These are phyloP conservation scores for Sylvicapra grimmia DNA, from an alignment of 2,113 vertebrate species.

Conservation along the genomic window DNA sequence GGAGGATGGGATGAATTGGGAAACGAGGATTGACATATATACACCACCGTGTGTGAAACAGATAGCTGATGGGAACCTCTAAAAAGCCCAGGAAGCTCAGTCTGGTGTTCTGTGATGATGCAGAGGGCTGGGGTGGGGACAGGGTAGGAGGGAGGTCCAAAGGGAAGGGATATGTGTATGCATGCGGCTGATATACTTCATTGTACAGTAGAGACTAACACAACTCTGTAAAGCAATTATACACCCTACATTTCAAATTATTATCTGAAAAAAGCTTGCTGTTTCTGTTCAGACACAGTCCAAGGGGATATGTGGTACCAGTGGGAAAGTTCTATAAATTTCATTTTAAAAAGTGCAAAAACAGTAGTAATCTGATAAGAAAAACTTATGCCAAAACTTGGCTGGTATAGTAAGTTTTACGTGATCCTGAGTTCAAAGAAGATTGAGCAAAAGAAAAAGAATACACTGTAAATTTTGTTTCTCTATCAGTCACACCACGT, in stretches of 20 bases:
- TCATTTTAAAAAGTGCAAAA: neutral
- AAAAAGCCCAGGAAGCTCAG: neutral
- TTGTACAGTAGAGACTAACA: neutral
- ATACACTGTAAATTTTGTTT: neutral
- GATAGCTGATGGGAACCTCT: neutral
- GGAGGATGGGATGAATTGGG: neutral
- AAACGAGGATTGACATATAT: neutral
- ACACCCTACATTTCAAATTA: neutral
- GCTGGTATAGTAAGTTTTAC: neutral
- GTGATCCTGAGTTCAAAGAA: neutral
- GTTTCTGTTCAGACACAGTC: neutral
- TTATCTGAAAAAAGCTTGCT: neutral
- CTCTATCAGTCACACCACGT: neutral
- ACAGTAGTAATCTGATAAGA: neutral
- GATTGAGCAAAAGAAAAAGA: neutral
- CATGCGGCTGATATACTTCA: neutral
- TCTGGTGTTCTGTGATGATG: neutral
- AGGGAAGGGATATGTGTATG: neutral
- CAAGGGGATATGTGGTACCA: neutral
- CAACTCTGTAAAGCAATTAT: neutral
- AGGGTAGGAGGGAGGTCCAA: neutral
- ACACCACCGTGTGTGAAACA: neutral
- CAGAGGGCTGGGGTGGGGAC: neutral
- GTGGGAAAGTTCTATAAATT: neutral
- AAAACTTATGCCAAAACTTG: neutral